A percentile compares a stretch with the other conserved stretches of the same genome.
Evolutionary conservation across 2,113 vertebrate genomes (phyloP).

Genomic region (Peucedramus taeniatus): DNA sequence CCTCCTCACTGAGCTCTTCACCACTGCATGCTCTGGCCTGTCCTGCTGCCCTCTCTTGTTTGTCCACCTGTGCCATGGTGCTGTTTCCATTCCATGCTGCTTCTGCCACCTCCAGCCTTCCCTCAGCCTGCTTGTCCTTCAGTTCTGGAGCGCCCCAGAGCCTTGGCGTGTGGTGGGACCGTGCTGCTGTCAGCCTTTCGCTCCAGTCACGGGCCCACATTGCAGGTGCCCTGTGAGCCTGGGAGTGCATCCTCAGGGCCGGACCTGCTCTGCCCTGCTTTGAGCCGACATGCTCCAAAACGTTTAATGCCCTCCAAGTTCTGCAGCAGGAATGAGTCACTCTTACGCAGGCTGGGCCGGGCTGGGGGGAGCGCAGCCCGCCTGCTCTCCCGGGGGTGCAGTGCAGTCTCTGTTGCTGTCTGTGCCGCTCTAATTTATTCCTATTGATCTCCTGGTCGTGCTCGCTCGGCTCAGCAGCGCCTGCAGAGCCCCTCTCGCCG

Average conservation of each 20-base stretch:
- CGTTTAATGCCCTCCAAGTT: not conserved
- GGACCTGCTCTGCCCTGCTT: not conserved
- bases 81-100: not conserved
- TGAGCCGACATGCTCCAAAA: not conserved
- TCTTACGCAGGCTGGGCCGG: not conserved
- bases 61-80: not conserved
- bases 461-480: not conserved
- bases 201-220: fast-evolving
- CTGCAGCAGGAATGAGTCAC: constrained; percentile 36
- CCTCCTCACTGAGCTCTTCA: not conserved
- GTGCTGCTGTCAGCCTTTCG: not conserved
- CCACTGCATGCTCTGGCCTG: fast-evolving
- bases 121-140: not conserved
- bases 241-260: not conserved
- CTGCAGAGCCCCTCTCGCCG: not conserved
- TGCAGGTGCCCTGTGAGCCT: not conserved
- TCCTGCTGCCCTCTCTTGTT: not conserved
- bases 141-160: not conserved
- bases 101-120: not conserved
- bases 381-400: constrained; percentile 9
- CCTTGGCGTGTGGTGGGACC: fast-evolving
- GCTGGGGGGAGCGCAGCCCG: not conserved
- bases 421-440: constrained; percentile 37
- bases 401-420: constrained; percentile 17
- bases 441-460: constrained; percentile 18